Percentiles rank a stretch among this genome's conserved stretches.
phyloP scores from a whole-genome alignment of 1,140 invertebrate species.

The Drosophila bipectinata region DNA sequence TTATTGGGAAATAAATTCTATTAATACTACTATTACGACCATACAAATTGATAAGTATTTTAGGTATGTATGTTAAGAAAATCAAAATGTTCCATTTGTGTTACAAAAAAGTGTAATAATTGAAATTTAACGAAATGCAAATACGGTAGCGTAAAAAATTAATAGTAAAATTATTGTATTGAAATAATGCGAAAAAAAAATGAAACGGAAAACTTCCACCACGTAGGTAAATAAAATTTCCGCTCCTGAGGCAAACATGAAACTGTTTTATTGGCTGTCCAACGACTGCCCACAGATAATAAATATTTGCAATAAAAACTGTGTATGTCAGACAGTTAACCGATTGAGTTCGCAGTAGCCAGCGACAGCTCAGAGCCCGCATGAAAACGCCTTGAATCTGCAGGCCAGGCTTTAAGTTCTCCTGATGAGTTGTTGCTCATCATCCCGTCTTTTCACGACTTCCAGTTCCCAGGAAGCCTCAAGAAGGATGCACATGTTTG shows the following conservation, averaged over 20 bases:
- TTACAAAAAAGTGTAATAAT: conserved; percentile 12
- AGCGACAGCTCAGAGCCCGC: conserved; percentile 8
- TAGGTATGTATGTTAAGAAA: too few relatives aligned
- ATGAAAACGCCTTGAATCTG: not conserved
- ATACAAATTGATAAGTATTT: not conserved
- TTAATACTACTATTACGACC: not conserved
- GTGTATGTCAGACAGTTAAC: conserved; percentile 19
- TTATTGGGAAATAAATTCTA: not conserved
- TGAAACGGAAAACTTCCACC: not conserved
- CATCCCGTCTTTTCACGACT: conserved; percentile 1
- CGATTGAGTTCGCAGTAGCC: not conserved
- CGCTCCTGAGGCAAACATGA: conserved; percentile 12
- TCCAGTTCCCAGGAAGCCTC: not conserved
- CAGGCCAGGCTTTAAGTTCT: conserved; percentile 12
- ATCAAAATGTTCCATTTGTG: not conserved
- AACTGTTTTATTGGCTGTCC: conserved; percentile 27
- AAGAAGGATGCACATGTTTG: conserved; percentile 27
- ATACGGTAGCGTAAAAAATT: conserved; percentile 18
- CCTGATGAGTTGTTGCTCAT: conserved; percentile 2
- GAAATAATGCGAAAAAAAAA: conserved; percentile 25
- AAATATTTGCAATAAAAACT: conserved; percentile 43
- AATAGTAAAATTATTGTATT: conserved; percentile 5
- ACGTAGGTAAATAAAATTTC: conserved; percentile 26
- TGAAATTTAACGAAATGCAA: conserved; percentile 34
- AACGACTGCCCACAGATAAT: conserved; percentile 24